Evolutionary conservation across 2,888 invertebrate genomes (phyloP).

Genomic region (Eubasilissa splendida): DNA sequence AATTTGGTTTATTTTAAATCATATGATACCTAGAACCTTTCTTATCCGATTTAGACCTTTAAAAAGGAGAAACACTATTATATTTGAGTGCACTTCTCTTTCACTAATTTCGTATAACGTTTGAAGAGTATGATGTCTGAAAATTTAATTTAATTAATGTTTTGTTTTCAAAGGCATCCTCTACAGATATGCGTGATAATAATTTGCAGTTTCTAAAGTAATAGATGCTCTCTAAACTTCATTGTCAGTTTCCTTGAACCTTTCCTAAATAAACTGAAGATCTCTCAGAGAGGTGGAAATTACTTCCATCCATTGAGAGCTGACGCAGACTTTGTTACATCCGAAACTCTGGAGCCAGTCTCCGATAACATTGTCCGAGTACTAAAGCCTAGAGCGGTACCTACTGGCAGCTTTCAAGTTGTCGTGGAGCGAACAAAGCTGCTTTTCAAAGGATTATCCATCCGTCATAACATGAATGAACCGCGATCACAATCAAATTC

Average conservation of each 20-base stretch:
- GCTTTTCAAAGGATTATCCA: conserved; percentile 41
- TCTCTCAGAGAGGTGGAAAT: conserved; percentile 21
- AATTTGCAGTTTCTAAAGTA: conserved; percentile 5
- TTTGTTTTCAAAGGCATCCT: neutral
- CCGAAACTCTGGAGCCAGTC: conserved; percentile 10
- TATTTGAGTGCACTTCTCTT: too few species aligned
- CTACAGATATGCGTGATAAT: neutral
- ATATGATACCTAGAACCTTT: too few species aligned
- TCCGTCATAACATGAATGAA: conserved; percentile 40
- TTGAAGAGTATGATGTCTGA: too few species aligned
- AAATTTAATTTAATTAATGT: too few species aligned
- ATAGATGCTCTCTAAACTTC: neutral
- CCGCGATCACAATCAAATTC: conserved; percentile 20
- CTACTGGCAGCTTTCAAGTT: conserved; percentile 29
- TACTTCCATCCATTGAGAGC: conserved; percentile 20
- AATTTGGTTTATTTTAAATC: too few species aligned
- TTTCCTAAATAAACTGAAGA: conserved; percentile 15
- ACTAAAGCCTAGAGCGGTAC: neutral
- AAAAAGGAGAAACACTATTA: too few species aligned
- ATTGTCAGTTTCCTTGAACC: neutral
- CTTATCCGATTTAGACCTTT: too few species aligned
- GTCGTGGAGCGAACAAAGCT: conserved; percentile 41
- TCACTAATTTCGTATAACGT: too few species aligned
- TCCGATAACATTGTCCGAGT: conserved; percentile 28
- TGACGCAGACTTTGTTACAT: conserved; percentile 29